Percentiles rank a stretch among this genome's conserved stretches.
Conservation (phyloP, 1,140 invertebrate species). For the Drosophila ironensis region DNA sequence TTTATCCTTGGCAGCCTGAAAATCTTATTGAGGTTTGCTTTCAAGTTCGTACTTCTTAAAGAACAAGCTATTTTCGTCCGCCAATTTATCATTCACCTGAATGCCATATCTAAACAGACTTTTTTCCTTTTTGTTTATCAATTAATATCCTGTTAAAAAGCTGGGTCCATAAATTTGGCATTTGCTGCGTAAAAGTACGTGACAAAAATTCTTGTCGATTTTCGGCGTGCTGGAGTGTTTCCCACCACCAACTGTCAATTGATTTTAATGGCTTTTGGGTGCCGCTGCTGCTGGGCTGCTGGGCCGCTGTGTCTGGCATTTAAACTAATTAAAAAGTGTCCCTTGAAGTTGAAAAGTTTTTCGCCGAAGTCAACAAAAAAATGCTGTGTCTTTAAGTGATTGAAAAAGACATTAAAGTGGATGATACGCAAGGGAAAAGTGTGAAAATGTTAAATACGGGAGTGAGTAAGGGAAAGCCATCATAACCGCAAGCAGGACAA, state of each 20-base stretch:
- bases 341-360: conserved; percentile 1
- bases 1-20: conserved; percentile 14
- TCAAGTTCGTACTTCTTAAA: neutral
- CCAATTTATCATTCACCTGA: conserved; percentile 56
- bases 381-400: too few species aligned
- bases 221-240: conserved; percentile 1
- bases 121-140: conserved; percentile 41
- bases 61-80: neutral
- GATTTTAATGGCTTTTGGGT: conserved; percentile 60
- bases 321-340: conserved; percentile 67
- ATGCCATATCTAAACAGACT: neutral
- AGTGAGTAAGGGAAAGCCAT: conserved; percentile 22
- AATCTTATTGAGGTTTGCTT: conserved; percentile 23
- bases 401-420: conserved; percentile 28
- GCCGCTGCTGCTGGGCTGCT: too few species aligned
- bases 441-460: conserved; percentile 29
- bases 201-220: conserved; percentile 57
- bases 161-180: conserved; percentile 51
- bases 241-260: conserved; percentile 45
- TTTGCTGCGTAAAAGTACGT: conserved; percentile 40
- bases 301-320: conserved; percentile 46
- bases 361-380: neutral
- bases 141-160: conserved; percentile 59
- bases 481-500: conserved; percentile 66
- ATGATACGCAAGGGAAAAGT: conserved; percentile 15